Evolutionary conservation across 2,113 vertebrate genomes (phyloP), one percentile per base, ranked within the genome.

Genomic region (Chascanopsetta lugubris): DNA sequence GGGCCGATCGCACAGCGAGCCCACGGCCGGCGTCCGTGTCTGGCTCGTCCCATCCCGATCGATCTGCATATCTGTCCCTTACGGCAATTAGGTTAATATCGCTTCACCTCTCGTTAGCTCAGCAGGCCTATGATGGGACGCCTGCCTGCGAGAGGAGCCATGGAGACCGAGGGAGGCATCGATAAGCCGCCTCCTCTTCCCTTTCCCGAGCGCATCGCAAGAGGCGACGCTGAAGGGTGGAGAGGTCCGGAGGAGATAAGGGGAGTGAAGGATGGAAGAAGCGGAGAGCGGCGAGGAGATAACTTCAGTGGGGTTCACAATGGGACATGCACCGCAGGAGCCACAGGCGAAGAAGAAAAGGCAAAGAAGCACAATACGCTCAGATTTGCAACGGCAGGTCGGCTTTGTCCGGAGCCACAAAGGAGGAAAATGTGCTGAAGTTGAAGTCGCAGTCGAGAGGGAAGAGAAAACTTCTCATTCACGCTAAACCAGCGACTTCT

Each of bases 1-100:
- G 6, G 4, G 22, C 40, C 67, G 49, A 67, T 56, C 60, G 63
- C 42, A 40, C 49, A 71, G 53, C 25, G 65, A 70, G 47, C 57
- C 67, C 47, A 38, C 47, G 43, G 55, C 61, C 55, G 13, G 34
- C 47, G 43, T 51, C 61, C 55, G 13, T 1, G 26, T 69, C 79
- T 77, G 61, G 40, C 87, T 55, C 55, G 84, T 87, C 79, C 83
- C 63, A 72, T 91, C 89, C 45, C 48, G 47, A 48, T 58, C 22
- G 20, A 90, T 90, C 83, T 78, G 78, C 62, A 73, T 86, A 83
- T 71, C 74, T 84, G 85, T 88, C 85, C 65, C 55, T 90, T 84
- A 83, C 15, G 54, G 61, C 72, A 83, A 90, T 88, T 79, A 82
- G 54, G 59, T 79, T 90, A 89, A 92, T 86, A 80, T 82, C 45